A percentile compares a stretch with the other conserved stretches of the same genome.
Conservation (phyloP, 2,797 vertebrate genomes). For the Sebastiscus tertius region DNA sequence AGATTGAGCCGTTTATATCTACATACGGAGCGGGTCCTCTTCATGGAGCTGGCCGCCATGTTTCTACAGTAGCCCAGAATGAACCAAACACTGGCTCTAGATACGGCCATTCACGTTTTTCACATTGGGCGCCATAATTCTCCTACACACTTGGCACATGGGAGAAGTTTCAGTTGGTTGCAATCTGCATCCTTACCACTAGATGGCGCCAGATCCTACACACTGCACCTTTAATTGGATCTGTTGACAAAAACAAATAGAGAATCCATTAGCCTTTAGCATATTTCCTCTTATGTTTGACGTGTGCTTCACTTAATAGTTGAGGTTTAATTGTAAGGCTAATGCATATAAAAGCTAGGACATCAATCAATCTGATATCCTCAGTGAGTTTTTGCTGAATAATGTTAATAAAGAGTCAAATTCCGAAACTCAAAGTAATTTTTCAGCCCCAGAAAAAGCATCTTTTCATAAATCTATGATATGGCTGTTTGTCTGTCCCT, state of each 20-base stretch:
- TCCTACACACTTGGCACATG: neutral
- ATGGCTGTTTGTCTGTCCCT: constrained; percentile 13
- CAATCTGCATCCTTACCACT: neutral
- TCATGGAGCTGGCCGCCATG: no score
- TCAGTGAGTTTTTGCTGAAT: constrained; percentile 24
- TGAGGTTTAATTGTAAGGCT: constrained; percentile 49
- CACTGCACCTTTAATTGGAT: neutral
- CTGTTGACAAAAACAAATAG: neutral
- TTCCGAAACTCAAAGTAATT: constrained; percentile 3
- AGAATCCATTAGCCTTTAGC: neutral
- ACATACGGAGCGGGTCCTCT: no score
- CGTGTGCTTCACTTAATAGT: constrained; percentile 32
- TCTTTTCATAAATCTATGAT: constrained; percentile 32
- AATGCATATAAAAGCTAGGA: constrained; percentile 43
- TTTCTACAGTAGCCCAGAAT: no score
- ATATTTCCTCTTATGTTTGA: constrained; percentile 25
- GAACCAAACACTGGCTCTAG: no score
- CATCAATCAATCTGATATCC: constrained; percentile 44
- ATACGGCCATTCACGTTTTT: accelerated
- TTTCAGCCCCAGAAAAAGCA: constrained; percentile 10
- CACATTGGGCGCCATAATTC: accelerated
- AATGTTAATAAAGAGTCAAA: neutral
- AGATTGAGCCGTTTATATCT: no score
- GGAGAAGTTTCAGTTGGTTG: neutral
- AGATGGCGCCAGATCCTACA: accelerated